Evolutionary conservation across 2,888 invertebrate genomes (phyloP).

Genomic region (Dryocosmus kuriphilus): DNA sequence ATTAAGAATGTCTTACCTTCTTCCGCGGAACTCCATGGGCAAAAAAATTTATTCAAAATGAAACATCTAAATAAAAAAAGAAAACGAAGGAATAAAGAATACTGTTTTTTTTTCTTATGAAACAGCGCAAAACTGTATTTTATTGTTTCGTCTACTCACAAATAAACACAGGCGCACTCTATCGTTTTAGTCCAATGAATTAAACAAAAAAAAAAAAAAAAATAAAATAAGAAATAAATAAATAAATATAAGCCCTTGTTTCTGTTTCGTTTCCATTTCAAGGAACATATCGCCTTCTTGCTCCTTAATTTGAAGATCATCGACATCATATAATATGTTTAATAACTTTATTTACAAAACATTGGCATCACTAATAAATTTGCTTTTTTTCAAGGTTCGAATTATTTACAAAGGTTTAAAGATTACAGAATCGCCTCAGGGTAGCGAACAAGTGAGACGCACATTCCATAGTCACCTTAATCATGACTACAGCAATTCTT

Average conservation of each 20-base stretch:
- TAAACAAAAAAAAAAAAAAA: not conserved
- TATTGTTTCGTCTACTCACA: conserved; percentile 3
- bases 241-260: conserved; percentile 16
- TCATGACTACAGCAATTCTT: conserved; percentile 25
- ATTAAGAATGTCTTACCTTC: not conserved
- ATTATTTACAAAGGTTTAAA: conserved; percentile 36
- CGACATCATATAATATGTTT: conserved; percentile 18
- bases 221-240: conserved; percentile 10
- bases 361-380: conserved; percentile 40
- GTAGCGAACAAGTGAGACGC: conserved; percentile 12
- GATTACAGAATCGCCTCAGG: conserved; percentile 25
- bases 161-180: conserved; percentile 1
- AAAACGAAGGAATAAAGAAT: conserved; percentile 5
- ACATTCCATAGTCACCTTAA: not conserved
- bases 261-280: not conserved
- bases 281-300: conserved; percentile 6
- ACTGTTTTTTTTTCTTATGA: not conserved
- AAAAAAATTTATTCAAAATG: not conserved
- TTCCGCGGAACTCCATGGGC: not conserved
- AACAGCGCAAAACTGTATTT: conserved; percentile 11
- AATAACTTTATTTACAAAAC: conserved; percentile 41
- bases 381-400: conserved; percentile 27
- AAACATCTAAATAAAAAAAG: not conserved
- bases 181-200: not conserved
- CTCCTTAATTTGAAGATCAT: conserved; percentile 26